Base-by-base conservation (phyloP, 2,888 invertebrate genomes). In the Abrostola tripartita region DNA sequence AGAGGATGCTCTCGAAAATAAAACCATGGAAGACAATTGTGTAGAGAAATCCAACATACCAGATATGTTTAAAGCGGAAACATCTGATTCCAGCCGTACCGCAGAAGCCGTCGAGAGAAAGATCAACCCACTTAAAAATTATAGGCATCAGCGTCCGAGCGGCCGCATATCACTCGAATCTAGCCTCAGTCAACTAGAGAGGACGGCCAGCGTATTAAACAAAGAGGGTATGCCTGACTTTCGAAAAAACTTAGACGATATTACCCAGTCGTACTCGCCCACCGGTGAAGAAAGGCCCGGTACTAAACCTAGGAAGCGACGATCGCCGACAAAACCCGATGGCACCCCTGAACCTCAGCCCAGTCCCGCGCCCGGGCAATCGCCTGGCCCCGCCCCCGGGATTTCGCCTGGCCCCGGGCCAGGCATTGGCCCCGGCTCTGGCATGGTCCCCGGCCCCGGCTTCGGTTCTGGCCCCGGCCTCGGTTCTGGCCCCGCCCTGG, bases 201-300 rank as follows among this genome's bases (percentile, higher is more conserved):
- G 88, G 70, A 94, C 95, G 0, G 92, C 95, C 0, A 92, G 90
- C 60, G 90, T 91, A 6, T 80, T 92, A 24, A 92, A 91, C 62
- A 93, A 90, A 68, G 94, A 94, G 60, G 90, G 94, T 5, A 83
- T 93, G 81, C 95, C 95, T 7, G 95, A 93, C 75, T 94, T 95
- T 62, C 87, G 95, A 11, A 92, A 86, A 69, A 94, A 94, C 68
- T 85, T 95, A 55, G 95, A 95, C 61, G 94, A 95, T 72, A 95
- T 95, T 44, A 95, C 95, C 1, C 93, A 94, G 59, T 94, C 95
- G 0, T 95, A 95, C 65, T 94, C 95, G 0, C 94, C 94, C 0
- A 88, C 87, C 0, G 85, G 87, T 8, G 93, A 94, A 57, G 93
- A 93, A 37, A 91, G 88, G 71, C 81, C 85, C 0, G 81, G 81